phyloP scores from a whole-genome alignment of 2,797 vertebrate species.

The Anas bahamensis region DNA sequence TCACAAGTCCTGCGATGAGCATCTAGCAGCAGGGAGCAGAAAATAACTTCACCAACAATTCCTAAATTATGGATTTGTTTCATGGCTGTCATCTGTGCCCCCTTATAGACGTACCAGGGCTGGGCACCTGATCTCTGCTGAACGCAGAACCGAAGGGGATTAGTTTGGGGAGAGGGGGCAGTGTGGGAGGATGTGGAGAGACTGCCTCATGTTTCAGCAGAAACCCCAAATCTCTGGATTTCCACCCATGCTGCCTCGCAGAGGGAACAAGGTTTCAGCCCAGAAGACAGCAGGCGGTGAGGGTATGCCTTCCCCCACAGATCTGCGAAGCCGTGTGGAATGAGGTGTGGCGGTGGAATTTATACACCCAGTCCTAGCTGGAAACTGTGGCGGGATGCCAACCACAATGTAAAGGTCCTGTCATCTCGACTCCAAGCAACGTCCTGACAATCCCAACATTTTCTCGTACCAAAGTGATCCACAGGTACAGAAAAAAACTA shows the following conservation, averaged over 20 bases:
- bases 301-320: neutral
- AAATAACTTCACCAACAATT: neutral
- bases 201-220: neutral
- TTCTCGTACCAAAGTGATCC: neutral
- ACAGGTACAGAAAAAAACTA: neutral
- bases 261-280: neutral
- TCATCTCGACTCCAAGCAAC: neutral
- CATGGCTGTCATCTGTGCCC: neutral
- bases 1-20: neutral
- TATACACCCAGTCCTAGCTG: neutral
- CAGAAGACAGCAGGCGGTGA: neutral
- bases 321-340: slow-evolving; percentile 14
- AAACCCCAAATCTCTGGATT: neutral
- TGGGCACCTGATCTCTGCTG: neutral
- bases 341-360: slow-evolving; percentile 42
- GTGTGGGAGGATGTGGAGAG: neutral
- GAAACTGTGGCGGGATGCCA: neutral
- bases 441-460: neutral
- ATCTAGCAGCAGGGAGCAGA: neutral
- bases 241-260: neutral
- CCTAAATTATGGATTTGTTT: neutral
- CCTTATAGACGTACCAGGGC: neutral
- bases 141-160: neutral
- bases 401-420: neutral
- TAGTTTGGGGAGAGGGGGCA: neutral